A percentile compares a stretch with the other conserved stretches of the same genome.
These are phyloP conservation scores for Paedocypris micromegethes DNA, from an alignment of 2,797 vertebrate species.

Conservation along the genomic window DNA sequence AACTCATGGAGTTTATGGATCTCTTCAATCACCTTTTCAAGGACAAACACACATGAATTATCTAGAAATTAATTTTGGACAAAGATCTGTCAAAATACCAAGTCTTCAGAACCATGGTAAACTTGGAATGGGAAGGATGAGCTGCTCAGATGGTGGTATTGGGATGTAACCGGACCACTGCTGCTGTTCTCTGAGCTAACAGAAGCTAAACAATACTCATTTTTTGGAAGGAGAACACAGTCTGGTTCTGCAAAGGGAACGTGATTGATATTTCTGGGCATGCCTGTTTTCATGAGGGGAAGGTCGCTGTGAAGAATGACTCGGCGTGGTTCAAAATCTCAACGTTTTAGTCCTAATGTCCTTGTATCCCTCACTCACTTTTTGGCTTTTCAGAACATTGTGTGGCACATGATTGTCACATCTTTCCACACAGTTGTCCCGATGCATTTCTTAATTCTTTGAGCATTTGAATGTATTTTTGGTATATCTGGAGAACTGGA, in stretches of 20 bases:
- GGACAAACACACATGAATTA: neutral
- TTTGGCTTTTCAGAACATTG: slow-evolving; percentile 33
- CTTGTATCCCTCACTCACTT: slow-evolving; percentile 19
- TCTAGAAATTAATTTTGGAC: neutral
- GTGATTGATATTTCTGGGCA: slow-evolving; percentile 34
- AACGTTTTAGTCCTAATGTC: slow-evolving; percentile 13
- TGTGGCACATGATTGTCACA: slow-evolving; percentile 8
- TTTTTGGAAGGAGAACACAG: slow-evolving; percentile 17
- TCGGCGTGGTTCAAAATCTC: slow-evolving; percentile 25
- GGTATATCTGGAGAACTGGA: too few species aligned
- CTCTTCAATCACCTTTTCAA: slow-evolving; percentile 1
- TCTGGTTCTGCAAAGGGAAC: slow-evolving; percentile 10
- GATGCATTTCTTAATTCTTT: too few species aligned
- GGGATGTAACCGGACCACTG: slow-evolving; percentile 7
- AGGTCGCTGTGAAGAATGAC: slow-evolving; percentile 25
- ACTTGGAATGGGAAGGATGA: neutral
- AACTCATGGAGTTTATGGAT: neutral
- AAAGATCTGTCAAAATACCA: neutral
- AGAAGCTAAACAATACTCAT: slow-evolving; percentile 13
- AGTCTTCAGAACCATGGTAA: slow-evolving; percentile 11
- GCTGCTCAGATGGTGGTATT: slow-evolving; percentile 15
- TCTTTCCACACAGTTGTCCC: slow-evolving; percentile 10
- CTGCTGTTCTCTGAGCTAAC: slow-evolving; percentile 22
- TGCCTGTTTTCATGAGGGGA: slow-evolving; percentile 11
- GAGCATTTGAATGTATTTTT: too few species aligned